Evolutionary conservation across 1,140 invertebrate species (phyloP), one percentile per base, ranked within the genome.

Genomic region (Macrostomum lignano): DNA sequence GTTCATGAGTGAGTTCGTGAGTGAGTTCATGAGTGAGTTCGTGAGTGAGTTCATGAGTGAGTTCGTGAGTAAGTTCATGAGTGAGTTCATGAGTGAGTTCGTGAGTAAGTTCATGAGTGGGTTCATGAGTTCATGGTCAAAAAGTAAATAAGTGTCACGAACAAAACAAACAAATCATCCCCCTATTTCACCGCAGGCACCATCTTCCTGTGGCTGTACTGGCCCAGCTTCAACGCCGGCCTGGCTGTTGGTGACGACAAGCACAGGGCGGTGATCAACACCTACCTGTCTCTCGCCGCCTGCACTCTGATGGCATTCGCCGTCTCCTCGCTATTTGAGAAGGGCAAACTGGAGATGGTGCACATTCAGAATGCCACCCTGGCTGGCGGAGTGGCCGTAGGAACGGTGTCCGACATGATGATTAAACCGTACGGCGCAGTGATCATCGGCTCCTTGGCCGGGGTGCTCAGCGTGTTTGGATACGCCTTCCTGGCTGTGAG

Each of bases 151-250:
- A n/a, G n/a, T n/a, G n/a, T n/a, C n/a, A n/a, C n/a, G n/a, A n/a
- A n/a, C n/a, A n/a, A n/a, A n/a, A n/a, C n/a, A n/a, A n/a, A n/a
- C n/a, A n/a, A n/a, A n/a, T n/a, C n/a, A n/a, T n/a, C n/a, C n/a
- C n/a, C n/a, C n/a, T n/a, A n/a, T n/a, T 26, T 35, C 30, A 15
- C 22, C 23, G 7, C 46, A 79, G 75, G 75, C 73, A 76, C 76
- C 33, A 22, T 79, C 14, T 81, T 84, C 49, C 61, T 86, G 5
- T 84, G 75, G 75, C 61, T 79, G 24, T 82, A 74, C 51, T 84
- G 77, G 76, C 78, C 78, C 2, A 77, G 73, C 33, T 84, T 82
- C 54, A 84, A 82, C 54, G 71, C 71, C 1, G 73, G 67, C 0
- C 58, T 73, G 6, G 60, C 64, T 2, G 39, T 43, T 19, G 70